These are phyloP conservation scores for Adelognathus sp. DNA, from an alignment of 2,888 invertebrate genomes.

Conservation along the genomic window DNA sequence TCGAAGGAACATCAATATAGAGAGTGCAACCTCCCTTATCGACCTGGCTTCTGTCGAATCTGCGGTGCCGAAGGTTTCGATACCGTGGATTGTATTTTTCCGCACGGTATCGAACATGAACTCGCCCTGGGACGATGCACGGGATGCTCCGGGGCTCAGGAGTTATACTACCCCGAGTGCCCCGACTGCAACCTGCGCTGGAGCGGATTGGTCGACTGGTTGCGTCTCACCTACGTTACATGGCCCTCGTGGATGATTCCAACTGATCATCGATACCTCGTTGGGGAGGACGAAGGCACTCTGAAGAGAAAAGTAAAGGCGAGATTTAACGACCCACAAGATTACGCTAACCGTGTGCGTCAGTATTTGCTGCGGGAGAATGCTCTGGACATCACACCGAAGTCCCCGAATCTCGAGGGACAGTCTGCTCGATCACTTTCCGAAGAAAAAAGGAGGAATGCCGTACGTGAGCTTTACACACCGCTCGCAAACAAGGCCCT, in stretches of 20 bases:
- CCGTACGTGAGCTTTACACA: not conserved
- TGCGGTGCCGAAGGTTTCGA: too few relatives aligned
- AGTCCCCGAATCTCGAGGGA: not conserved
- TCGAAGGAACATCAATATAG: not conserved
- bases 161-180: not conserved
- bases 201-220: slow-evolving; percentile 26
- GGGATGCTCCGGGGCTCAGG: slow-evolving; percentile 15
- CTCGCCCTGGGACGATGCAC: not conserved
- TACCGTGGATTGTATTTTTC: slow-evolving; percentile 26
- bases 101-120: slow-evolving; percentile 29
- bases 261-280: slow-evolving; percentile 8
- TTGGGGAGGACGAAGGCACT: not conserved
- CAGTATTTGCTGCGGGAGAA: slow-evolving; percentile 34
- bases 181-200: not conserved
- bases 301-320: not conserved
- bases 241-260: slow-evolving; percentile 27
- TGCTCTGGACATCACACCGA: not conserved
- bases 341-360: not conserved
- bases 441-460: not conserved
- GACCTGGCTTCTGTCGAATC: too few relatives aligned
- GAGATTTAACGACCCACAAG: not conserved
- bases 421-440: not conserved
- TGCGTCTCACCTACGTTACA: slow-evolving; percentile 30
- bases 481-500: slow-evolving; percentile 4
- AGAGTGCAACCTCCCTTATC: too few relatives aligned